Percentiles rank a stretch among this genome's conserved stretches.
phyloP scores from a whole-genome alignment of 2,888 invertebrate genomes.

The Drosophila multiciliata region DNA sequence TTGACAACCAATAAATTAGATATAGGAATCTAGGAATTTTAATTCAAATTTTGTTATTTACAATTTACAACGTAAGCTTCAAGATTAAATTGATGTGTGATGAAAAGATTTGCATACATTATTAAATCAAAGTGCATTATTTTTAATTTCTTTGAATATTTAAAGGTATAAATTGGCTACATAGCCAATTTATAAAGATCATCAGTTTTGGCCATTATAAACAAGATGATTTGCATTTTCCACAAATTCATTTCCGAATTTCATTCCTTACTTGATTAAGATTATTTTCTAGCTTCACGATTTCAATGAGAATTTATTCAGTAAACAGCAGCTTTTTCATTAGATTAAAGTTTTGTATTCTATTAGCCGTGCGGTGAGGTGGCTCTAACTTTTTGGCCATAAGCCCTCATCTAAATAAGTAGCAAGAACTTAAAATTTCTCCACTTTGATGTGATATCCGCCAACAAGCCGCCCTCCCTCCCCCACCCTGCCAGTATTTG shows the following conservation, averaged over 20 bases:
- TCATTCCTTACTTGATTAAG: not conserved
- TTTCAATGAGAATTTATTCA: conserved; percentile 1
- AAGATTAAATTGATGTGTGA: not conserved
- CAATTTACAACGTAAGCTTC: not conserved
- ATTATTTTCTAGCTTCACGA: not conserved
- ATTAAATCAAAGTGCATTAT: not conserved
- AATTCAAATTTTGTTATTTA: not conserved
- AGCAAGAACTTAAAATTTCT: not conserved
- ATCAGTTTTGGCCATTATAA: not conserved
- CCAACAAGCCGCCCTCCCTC: not conserved
- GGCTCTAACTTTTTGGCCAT: conserved; percentile 11
- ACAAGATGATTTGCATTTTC: not conserved
- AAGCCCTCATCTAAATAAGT: conserved; percentile 1
- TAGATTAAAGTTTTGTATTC: not conserved
- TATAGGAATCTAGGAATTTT: not conserved
- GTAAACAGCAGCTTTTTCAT: not conserved
- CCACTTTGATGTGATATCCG: conserved; percentile 28
- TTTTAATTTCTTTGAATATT: not conserved
- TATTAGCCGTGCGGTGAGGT: not conserved
- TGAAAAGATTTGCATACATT: not conserved
- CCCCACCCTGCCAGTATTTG: not conserved
- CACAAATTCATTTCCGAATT: not conserved
- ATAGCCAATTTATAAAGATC: not conserved
- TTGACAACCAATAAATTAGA: not conserved
- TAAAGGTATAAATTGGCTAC: not conserved